Base-by-base conservation (phyloP, 2,888 invertebrate species). In the Byasa hedistus region DNA sequence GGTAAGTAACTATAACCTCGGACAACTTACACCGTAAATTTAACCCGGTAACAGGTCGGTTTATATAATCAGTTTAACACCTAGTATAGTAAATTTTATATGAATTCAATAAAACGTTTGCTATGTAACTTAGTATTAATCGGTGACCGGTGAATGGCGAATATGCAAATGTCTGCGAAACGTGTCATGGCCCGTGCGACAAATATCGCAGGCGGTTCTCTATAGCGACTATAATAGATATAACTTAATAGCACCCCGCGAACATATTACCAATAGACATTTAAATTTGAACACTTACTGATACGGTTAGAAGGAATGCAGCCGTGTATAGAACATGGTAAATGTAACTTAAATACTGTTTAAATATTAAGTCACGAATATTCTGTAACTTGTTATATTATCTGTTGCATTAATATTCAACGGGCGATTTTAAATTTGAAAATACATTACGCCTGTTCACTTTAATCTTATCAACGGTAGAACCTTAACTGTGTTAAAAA, bases 151-250 rank as follows among this genome's bases (percentile, higher is more conserved):
- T 79, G 82, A 81, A 75, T 76, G 79, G 79, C 72, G 72, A 72
- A 72, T 77, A 79, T 79, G 80, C 79, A 79, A 80, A 80, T 79
- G 70, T 67, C 61, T 66, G 69, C 69, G 73, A 82, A 81, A 80
- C 77, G 79, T 83, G 84, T 84, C 84, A 83, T 75, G 82, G 84
- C 76, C 67, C 51, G 63, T 27, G 63, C 67, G 58, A 62, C 66
- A 66, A 62, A 60, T 59, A 55, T 62, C 61, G 52, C 55, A 19
- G 57, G 56, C 65, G 65, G 56, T 23, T 56, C 23, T 39, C 23
- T 44, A 59, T 22, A 65, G 44, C 44, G 21, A 58, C 51, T 55
- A 44, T 58, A 62, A 62, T 66, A 27, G 58, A 58, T 44, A 62
- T 48, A 21, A 57, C 52, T 58, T 66, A 66, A 66, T 62, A 54